phyloP scores from a whole-genome alignment of 2,797 vertebrate species.

The Glossophaga mutica region DNA sequence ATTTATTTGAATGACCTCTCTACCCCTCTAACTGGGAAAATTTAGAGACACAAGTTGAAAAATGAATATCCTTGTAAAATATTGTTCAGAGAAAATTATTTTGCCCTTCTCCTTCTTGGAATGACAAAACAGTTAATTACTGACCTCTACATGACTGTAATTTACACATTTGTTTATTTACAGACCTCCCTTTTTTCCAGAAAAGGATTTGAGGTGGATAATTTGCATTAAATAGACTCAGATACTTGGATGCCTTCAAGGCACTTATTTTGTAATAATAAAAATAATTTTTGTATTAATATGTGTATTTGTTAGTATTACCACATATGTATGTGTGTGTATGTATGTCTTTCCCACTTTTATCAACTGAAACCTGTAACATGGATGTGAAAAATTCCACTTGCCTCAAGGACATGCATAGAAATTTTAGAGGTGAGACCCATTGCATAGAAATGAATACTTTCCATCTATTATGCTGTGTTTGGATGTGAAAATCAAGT shows the following conservation, averaged over 20 bases:
- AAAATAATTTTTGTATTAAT: not conserved
- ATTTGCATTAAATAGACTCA: slow-evolving; percentile 12
- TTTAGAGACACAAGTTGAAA: not conserved
- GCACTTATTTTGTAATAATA: not conserved
- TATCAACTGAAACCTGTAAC: slow-evolving; percentile 4
- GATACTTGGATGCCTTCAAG: slow-evolving; percentile 10
- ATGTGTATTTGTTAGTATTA: not conserved
- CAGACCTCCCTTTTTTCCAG: not conserved
- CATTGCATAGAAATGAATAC: not conserved
- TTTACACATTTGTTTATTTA: slow-evolving; percentile 24
- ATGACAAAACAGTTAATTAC: not conserved
- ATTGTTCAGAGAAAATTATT: slow-evolving; percentile 20
- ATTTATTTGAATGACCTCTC: not conserved
- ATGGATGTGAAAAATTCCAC: not conserved
- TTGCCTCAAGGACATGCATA: not conserved
- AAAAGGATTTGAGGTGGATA: not conserved
- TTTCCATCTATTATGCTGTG: not conserved
- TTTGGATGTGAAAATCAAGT: slow-evolving; percentile 26
- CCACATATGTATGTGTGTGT: not conserved
- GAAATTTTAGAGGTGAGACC: not conserved
- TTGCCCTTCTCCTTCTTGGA: not conserved
- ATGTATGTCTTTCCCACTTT: not conserved
- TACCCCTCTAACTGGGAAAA: not conserved
- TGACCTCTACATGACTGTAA: not conserved
- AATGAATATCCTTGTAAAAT: not conserved